Conservation (phyloP, 1,140 invertebrate genomes). For the Drosophila asahinai region DNA sequence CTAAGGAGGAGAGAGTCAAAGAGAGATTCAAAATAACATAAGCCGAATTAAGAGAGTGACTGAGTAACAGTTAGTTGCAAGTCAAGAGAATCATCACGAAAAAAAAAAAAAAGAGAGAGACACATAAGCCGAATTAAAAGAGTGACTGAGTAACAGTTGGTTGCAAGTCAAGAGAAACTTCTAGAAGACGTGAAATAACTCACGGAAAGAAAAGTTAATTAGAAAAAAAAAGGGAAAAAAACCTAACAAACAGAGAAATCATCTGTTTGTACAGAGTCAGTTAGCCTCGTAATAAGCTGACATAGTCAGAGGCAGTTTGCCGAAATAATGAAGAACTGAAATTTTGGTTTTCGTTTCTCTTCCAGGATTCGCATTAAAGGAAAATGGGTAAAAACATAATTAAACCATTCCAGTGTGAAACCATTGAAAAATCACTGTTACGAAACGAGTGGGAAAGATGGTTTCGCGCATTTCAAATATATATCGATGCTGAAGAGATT, state of each 20-base stretch:
- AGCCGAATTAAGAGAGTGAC: no score
- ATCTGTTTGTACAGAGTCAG: conserved; percentile 11
- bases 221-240: background rate
- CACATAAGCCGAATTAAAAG: no score
- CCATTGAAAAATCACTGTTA: conserved; percentile 11
- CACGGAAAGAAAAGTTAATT: background rate
- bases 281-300: conserved; percentile 13
- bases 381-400: conserved; percentile 16
- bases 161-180: background rate
- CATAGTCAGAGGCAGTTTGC: no score
- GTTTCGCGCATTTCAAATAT: conserved; percentile 25
- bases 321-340: background rate
- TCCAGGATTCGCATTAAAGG: conserved; percentile 2
- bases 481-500: conserved; percentile 21
- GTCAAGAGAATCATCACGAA: no score
- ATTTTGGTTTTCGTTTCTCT: conserved; percentile 20
- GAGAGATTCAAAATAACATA: no score
- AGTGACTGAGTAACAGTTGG: no score
- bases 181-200: background rate
- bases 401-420: conserved; percentile 21
- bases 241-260: conserved; percentile 4
- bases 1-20: no score
- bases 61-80: no score
- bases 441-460: conserved; percentile 13
- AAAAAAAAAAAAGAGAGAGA: no score